phyloP scores from a whole-genome alignment of 2,888 invertebrate species.

The Mesorhabditis sp. region DNA sequence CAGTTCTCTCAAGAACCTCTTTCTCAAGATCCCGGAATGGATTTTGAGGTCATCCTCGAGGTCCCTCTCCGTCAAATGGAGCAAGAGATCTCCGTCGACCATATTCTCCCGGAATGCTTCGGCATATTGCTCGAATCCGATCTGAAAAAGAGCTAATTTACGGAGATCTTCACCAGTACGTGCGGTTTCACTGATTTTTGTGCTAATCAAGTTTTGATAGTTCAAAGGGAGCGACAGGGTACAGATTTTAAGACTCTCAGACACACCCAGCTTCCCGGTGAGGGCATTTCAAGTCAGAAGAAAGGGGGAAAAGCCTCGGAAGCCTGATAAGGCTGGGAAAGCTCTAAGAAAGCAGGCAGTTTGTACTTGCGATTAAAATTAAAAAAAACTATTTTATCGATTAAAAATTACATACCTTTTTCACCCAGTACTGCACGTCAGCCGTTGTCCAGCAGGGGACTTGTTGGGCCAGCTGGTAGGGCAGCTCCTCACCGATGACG shows the following conservation, averaged over 20 bases:
- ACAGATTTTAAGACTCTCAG: no score
- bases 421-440: conserved; percentile 96
- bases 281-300: no score
- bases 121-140: conserved; percentile 82
- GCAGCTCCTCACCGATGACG: conserved; percentile 87
- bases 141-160: conserved; percentile 60
- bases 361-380: no score
- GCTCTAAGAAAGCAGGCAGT: no score
- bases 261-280: no score
- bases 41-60: conserved; percentile 87
- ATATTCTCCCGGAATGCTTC: conserved; percentile 81
- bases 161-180: not conserved
- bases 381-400: no score
- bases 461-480: conserved; percentile 94
- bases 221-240: no score
- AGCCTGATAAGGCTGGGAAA: no score
- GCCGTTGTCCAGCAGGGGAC: conserved; percentile 94
- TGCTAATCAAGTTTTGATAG: no score
- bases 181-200: no score
- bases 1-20: conserved; percentile 61
- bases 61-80: conserved; percentile 86
- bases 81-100: conserved; percentile 90
- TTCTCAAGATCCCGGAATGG: conserved; percentile 83
- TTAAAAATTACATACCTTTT: conserved; percentile 66
- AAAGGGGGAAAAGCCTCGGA: no score